phyloP scores from a whole-genome alignment of 2,113 vertebrate genomes.

The Stigmatopora nigra region DNA sequence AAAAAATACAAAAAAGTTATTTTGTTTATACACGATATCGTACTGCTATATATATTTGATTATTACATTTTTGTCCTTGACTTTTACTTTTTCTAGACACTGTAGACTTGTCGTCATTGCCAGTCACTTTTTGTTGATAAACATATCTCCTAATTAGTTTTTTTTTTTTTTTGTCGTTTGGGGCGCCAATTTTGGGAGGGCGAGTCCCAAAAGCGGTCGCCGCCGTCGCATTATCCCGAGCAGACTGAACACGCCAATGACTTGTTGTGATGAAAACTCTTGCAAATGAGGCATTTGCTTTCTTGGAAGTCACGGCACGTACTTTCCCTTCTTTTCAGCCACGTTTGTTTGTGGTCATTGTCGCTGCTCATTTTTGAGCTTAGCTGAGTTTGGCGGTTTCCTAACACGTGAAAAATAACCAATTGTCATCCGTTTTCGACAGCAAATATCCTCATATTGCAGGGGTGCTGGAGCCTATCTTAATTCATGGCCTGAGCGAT shows the following conservation, averaged over 20 bases:
- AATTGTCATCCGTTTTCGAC: neutral
- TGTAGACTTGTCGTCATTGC: too few relatives aligned
- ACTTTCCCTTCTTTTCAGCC: neutral
- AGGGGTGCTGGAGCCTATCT: too few relatives aligned
- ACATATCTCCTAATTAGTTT: too few relatives aligned
- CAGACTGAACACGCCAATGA: neutral
- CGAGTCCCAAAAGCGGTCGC: neutral
- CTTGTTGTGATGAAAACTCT: neutral
- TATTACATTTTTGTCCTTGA: too few relatives aligned
- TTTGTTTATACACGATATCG: too few relatives aligned
- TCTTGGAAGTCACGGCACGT: neutral
- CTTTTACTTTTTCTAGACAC: too few relatives aligned
- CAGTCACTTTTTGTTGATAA: too few relatives aligned
- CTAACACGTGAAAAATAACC: neutral
- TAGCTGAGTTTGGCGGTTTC: neutral
- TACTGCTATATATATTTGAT: too few relatives aligned
- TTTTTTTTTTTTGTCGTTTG: too few relatives aligned
- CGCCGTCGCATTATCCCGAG: neutral
- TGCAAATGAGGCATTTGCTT: neutral
- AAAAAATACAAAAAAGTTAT: too few relatives aligned
- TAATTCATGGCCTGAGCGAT: too few relatives aligned
- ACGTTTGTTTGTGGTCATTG: constrained; percentile 2
- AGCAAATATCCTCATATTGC: too few relatives aligned
- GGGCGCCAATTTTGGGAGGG: neutral
- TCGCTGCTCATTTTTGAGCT: neutral